A percentile compares a stretch with the other conserved stretches of the same genome.
These are phyloP conservation scores for Pinctada fucata DNA, from an alignment of 2,888 invertebrate species.

Conservation along the genomic window DNA sequence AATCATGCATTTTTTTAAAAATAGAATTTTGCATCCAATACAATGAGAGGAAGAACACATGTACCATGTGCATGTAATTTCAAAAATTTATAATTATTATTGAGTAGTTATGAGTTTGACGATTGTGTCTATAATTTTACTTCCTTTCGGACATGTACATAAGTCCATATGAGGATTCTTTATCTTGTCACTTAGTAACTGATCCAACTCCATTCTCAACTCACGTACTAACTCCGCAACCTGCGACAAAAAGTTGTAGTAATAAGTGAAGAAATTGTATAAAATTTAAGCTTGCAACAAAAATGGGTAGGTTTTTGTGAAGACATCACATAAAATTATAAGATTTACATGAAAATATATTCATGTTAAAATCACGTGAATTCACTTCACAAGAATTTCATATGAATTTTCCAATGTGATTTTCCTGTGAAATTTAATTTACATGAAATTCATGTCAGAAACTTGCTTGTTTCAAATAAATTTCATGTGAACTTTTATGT, in stretches of 20 bases:
- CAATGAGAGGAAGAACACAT: too few species aligned
- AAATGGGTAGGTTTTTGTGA: neutral
- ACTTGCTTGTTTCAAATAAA: too few species aligned
- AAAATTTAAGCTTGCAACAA: neutral
- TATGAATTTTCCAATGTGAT: too few species aligned
- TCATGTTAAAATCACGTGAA: neutral
- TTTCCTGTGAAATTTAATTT: too few species aligned
- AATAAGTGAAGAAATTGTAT: neutral
- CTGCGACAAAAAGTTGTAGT: constrained; percentile 46
- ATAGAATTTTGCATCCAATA: too few species aligned
- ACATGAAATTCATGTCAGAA: too few species aligned
- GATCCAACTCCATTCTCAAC: constrained; percentile 67
- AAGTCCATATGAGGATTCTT: constrained; percentile 71
- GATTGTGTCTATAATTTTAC: constrained; percentile 71
- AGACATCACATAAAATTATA: neutral
- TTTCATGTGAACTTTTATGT: too few species aligned
- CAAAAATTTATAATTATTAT: constrained; percentile 34
- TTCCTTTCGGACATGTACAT: constrained; percentile 70
- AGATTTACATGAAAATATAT: neutral
- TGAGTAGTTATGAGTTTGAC: constrained; percentile 71
- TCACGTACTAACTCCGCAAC: constrained; percentile 70
- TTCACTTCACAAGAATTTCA: neutral
- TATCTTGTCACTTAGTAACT: constrained; percentile 72
- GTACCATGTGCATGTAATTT: too few species aligned
- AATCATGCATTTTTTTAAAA: too few species aligned